phyloP scores from a whole-genome alignment of 2,797 vertebrate genomes.

The Macropodus opercularis region DNA sequence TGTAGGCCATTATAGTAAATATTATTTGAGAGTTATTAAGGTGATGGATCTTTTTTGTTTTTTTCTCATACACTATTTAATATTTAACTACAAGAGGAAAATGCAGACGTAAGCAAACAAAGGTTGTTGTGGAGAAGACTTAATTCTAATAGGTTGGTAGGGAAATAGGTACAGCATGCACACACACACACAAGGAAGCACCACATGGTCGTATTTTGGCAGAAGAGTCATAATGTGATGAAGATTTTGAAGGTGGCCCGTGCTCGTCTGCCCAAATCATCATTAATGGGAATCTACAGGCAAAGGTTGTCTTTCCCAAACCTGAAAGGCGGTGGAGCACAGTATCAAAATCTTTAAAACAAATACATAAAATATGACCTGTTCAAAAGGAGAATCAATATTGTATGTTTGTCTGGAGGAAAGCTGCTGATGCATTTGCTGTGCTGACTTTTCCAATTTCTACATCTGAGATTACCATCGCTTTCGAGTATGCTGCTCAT shows the following conservation, averaged over 20 bases:
- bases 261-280: constrained; percentile 37
- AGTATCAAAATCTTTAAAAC: constrained; percentile 68
- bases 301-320: constrained; percentile 19
- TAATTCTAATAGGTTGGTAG: neutral
- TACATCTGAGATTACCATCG: constrained; percentile 79
- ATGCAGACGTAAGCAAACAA: constrained; percentile 42
- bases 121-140: constrained; percentile 21
- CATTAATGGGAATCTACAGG: constrained; percentile 57
- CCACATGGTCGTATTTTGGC: constrained; percentile 4
- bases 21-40: constrained; percentile 20
- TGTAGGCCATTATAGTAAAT: constrained; percentile 22
- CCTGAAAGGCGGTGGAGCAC: constrained; percentile 42
- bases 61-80: constrained; percentile 26
- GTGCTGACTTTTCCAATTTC: constrained; percentile 79
- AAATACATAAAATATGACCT: constrained; percentile 78
- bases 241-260: constrained; percentile 38
- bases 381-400: constrained; percentile 72
- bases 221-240: constrained; percentile 16
- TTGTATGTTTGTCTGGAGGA: constrained; percentile 76
- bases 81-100: constrained; percentile 37
- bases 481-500: constrained; percentile 74
- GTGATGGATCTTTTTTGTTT: constrained; percentile 40
- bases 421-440: constrained; percentile 74
- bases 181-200: no score
- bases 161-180: neutral